phyloP scores from a whole-genome alignment of 1,140 invertebrate species.

The Sitodiplosis mosellana region DNA sequence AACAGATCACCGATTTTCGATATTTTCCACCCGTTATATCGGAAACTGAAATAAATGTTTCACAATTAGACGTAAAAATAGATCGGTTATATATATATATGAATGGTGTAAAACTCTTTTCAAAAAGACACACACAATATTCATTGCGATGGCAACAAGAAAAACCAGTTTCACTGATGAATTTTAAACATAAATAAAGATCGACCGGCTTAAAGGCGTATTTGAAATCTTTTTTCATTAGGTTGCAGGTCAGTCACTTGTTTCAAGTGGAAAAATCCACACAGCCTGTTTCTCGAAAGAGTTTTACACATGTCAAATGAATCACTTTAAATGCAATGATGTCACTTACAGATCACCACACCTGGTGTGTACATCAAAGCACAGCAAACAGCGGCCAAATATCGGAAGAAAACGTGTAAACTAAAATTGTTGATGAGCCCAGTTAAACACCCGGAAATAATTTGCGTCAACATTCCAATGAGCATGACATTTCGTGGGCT shows the following conservation, averaged over 20 bases:
- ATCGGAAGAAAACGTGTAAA: slow-evolving; percentile 25
- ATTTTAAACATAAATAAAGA: too few species aligned
- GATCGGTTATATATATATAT: too few species aligned
- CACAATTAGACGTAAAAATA: too few species aligned
- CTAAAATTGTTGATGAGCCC: slow-evolving; percentile 23
- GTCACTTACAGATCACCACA: slow-evolving; percentile 22
- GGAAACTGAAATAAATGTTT: slow-evolving; percentile 11
- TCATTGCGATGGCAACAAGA: too few species aligned
- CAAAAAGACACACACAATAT: too few species aligned
- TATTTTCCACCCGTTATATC: slow-evolving; percentile 24
- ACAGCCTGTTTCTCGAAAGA: too few species aligned
- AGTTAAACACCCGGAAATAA: slow-evolving; percentile 24
- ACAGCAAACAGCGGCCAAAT: slow-evolving; percentile 24
- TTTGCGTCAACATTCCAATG: slow-evolving; percentile 25
- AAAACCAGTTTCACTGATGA: too few species aligned
- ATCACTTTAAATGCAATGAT: background rate
- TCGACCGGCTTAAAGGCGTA: too few species aligned
- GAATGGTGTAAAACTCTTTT: too few species aligned
- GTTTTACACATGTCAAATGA: background rate
- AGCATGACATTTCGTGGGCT: slow-evolving; percentile 26
- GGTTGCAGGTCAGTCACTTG: too few species aligned
- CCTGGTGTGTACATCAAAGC: slow-evolving; percentile 26
- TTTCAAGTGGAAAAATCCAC: too few species aligned
- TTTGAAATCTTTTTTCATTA: too few species aligned
- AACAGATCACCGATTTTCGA: slow-evolving; percentile 21